Base-by-base conservation (phyloP, 2,797 vertebrate genomes). In the Thalassophryne amazonica region DNA sequence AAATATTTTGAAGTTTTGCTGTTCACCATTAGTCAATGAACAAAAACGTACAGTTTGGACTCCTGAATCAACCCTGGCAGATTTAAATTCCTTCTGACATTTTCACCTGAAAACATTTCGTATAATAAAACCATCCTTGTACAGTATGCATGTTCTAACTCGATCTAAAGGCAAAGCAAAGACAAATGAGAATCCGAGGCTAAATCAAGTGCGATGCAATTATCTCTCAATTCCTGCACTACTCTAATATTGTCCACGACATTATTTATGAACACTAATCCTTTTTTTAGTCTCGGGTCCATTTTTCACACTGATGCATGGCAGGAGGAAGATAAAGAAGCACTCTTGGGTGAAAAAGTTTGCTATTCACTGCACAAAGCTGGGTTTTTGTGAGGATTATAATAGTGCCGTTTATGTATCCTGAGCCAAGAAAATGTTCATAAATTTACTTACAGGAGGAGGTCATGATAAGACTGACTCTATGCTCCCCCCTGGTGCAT, bases 361-460 rank as follows among this genome's bases (percentile, higher is more conserved):
- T 53, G 29, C 22, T 4, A 2, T 46, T 16, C 17, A 11, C 35
- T 16, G 45, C 50, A 35, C 43, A 42, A 60, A 34, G 45, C 31
- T 34, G 34, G 19, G 66, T 79, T 83, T 85, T 84, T 83, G 33
- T 50, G 39, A 53, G 75, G 78, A 86, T 84, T 84, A 85, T 23
- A 22, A 72, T 36, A 10, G 40, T 62, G 78, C 69, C 36, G 18
- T 72, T 53, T 53, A 38, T 12, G 36, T 35, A 6, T 55, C 54
- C 55, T 31, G 2, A 6, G 61, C 79, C 82, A 85, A 55, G 68
- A 49, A 74, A 71, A 70, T 5, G 68, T 80, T 52, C 37, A 72
- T 82, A 78, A 68, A 78, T 80, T 43, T 40, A 43, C 36, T 51
- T 50, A 15, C 43, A 66, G 52, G 76, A 85, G 79, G 81, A 78